phyloP scores from a whole-genome alignment of 1,140 invertebrate genomes.

The Brachionus rubens region DNA sequence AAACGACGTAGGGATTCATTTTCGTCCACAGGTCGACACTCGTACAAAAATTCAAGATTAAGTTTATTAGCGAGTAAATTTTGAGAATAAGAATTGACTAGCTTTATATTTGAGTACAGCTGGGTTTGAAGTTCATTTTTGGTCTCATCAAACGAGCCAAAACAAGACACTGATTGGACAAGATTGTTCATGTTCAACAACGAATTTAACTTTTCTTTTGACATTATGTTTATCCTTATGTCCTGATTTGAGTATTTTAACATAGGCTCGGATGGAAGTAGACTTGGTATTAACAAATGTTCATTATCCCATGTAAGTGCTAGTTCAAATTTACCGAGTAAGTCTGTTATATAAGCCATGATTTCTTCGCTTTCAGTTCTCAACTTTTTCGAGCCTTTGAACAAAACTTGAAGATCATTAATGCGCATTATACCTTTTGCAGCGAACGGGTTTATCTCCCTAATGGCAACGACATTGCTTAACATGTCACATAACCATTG shows the following conservation, averaged over 20 bases:
- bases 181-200: slow-evolving; percentile 32
- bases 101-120: slow-evolving; percentile 22
- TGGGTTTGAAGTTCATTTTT: not conserved
- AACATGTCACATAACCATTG: slow-evolving; percentile 98
- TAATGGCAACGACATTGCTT: slow-evolving; percentile 87
- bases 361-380: slow-evolving; percentile 53
- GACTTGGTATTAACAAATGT: slow-evolving; percentile 82
- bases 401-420: slow-evolving; percentile 86
- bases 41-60: slow-evolving; percentile 33
- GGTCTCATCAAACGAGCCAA: not conserved
- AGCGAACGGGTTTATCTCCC: slow-evolving; percentile 92
- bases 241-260: slow-evolving; percentile 49
- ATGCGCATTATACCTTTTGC: slow-evolving; percentile 85
- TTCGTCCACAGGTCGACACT: slow-evolving; percentile 49
- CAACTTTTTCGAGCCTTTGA: slow-evolving; percentile 67
- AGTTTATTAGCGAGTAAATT: slow-evolving; percentile 13
- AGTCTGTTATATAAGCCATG: slow-evolving; percentile 54
- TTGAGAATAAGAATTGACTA: slow-evolving; percentile 18
- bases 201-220: slow-evolving; percentile 16
- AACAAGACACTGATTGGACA: not conserved
- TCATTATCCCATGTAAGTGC: slow-evolving; percentile 92
- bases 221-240: slow-evolving; percentile 29
- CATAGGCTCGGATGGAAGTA: slow-evolving; percentile 76
- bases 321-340: slow-evolving; percentile 84
- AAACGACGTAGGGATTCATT: slow-evolving; percentile 57